Percentiles rank a stretch among this genome's conserved stretches.
Evolutionary conservation across 2,113 vertebrate genomes (phyloP).

Genomic region (Holacanthus passer): DNA sequence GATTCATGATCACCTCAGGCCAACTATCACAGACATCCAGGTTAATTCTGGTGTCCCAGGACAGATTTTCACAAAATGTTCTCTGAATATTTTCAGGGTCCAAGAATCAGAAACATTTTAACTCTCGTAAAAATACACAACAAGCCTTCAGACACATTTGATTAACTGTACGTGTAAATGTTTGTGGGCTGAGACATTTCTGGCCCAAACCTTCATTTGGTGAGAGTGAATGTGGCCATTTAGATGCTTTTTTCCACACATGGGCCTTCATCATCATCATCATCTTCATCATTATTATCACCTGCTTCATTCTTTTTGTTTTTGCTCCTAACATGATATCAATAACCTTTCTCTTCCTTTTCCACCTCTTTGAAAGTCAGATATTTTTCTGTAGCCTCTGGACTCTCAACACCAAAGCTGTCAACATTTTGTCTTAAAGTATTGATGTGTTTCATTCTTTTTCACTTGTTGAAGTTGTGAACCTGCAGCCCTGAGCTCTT

Average conservation of each 20-base stretch:
- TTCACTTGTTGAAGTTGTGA: not conserved
- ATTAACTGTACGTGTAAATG: too few species aligned
- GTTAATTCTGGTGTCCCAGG: not conserved
- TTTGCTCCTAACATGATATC: not conserved
- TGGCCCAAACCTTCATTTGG: too few species aligned
- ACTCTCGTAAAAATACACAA: too few species aligned
- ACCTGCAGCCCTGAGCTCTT: constrained; percentile 5
- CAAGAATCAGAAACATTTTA: too few species aligned
- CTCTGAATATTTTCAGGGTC: not conserved
- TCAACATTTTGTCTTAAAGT: not conserved
- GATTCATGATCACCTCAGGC: not conserved
- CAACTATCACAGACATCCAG: not conserved
- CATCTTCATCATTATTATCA: not conserved
- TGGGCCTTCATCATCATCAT: not conserved
- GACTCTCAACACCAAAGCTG: too few species aligned
- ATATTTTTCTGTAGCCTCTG: too few species aligned
- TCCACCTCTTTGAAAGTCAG: too few species aligned
- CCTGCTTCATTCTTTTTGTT: not conserved
- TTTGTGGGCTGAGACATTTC: too few species aligned
- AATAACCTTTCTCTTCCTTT: not conserved
- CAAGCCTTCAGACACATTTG: too few species aligned
- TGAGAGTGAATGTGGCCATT: not conserved
- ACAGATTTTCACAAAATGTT: not conserved
- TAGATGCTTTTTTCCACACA: not conserved
- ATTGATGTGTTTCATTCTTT: not conserved